Conservation (phyloP, 2,113 vertebrate genomes). For the Corynorhinus townsendii region DNA sequence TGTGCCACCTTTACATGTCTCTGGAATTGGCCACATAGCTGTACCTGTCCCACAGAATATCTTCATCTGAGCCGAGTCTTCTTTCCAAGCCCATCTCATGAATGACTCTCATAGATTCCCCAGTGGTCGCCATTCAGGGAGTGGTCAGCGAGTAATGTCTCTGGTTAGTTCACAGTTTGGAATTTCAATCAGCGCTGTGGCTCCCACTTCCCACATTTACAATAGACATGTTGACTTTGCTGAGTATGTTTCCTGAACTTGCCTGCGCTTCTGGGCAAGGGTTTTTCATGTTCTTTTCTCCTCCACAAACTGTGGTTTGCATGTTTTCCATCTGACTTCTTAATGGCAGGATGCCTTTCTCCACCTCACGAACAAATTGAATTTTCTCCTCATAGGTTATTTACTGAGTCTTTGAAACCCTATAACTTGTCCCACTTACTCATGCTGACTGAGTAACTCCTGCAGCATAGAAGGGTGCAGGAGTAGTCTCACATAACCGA, state of each 20-base stretch:
- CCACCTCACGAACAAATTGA: constrained; percentile 58
- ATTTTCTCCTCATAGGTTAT: constrained; percentile 58
- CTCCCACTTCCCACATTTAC: constrained; percentile 27
- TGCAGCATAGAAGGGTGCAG: constrained; percentile 34
- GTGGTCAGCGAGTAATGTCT: neutral
- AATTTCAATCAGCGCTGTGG: constrained; percentile 38
- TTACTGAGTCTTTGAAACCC: constrained; percentile 64
- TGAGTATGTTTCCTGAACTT: constrained; percentile 28
- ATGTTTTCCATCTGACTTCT: constrained; percentile 50
- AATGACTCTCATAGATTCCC: neutral
- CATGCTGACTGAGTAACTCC: constrained; percentile 41
- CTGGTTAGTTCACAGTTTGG: constrained; percentile 27
- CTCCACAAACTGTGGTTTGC: constrained; percentile 44
- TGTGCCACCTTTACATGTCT: neutral
- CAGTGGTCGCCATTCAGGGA: neutral
- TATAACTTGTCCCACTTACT: constrained; percentile 47
- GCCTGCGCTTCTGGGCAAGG: constrained; percentile 7
- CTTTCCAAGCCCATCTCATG: neutral
- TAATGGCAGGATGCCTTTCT: constrained; percentile 58
- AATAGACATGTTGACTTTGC: constrained; percentile 40
- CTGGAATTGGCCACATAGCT: neutral
- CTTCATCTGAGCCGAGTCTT: neutral
- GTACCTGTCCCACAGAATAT: neutral
- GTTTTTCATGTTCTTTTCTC: constrained; percentile 46
- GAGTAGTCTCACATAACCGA: neutral